Conservation (phyloP, 2,888 invertebrate genomes). For the Nomada lathburiana region DNA sequence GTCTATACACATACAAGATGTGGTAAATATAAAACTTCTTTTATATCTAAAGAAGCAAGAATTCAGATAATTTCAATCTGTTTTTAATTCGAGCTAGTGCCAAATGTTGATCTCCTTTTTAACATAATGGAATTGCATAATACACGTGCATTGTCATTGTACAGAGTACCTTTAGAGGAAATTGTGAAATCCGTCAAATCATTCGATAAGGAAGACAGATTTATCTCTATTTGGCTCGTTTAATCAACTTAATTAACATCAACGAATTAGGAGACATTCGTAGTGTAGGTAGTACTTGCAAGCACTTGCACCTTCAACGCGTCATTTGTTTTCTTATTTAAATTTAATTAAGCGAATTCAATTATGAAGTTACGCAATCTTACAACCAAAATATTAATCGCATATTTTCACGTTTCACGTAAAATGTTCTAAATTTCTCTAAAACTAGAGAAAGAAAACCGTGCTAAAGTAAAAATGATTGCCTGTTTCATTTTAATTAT, state of each 20-base stretch:
- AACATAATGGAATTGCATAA: background rate
- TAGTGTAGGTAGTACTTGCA: background rate
- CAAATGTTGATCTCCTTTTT: background rate
- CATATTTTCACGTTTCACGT: background rate
- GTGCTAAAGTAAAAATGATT: no score
- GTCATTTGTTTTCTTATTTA: background rate
- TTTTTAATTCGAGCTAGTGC: background rate
- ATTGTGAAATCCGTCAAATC: background rate
- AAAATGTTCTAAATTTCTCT: no score
- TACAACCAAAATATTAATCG: background rate
- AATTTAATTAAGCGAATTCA: background rate
- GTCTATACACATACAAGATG: no score
- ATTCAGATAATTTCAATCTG: background rate
- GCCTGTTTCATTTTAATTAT: no score
- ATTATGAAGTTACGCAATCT: background rate
- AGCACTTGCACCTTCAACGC: background rate
- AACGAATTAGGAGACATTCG: background rate
- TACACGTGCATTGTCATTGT: background rate
- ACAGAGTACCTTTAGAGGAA: background rate
- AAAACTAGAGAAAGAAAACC: no score
- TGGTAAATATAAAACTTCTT: no score
- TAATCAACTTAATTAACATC: constrained; percentile 11
- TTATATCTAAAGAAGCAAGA: no score
- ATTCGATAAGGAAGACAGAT: constrained; percentile 8
- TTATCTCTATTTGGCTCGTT: background rate